Evolutionary conservation across 2,113 vertebrate genomes (phyloP).

Genomic region (Andinoacara biseriatus): DNA sequence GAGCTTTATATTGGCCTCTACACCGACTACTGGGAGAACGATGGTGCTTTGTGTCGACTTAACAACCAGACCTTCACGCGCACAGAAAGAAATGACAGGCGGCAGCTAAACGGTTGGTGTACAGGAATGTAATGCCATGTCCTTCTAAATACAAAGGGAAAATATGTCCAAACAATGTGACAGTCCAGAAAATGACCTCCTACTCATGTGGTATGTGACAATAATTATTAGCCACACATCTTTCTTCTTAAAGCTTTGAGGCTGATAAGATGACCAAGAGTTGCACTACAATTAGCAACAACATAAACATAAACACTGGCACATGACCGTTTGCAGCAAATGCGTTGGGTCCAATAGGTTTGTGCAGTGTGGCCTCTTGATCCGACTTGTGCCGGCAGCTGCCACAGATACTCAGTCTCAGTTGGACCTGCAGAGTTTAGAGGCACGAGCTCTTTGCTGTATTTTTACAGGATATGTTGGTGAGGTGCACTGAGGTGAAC

Average conservation of each 20-base stretch:
- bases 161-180: not conserved
- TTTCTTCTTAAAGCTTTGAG: not conserved
- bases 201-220: not conserved
- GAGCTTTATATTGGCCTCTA: slow-evolving; percentile 91
- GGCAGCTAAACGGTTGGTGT: slow-evolving; percentile 88
- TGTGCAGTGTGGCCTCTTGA: not conserved
- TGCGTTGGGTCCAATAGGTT: not conserved
- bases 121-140: slow-evolving; percentile 2
- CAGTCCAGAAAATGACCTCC: not conserved
- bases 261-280: not conserved
- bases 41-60: slow-evolving; percentile 88
- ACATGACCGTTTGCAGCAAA: not conserved
- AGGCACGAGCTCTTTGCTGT: not conserved
- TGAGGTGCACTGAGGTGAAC: not conserved
- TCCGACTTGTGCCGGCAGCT: not conserved
- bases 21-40: slow-evolving; percentile 95
- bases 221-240: not conserved
- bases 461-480: not conserved
- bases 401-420: not conserved
- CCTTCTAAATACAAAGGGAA: not conserved
- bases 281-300: not conserved
- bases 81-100: slow-evolving; percentile 88
- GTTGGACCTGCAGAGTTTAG: not conserved
- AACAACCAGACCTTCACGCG: slow-evolving; percentile 85
- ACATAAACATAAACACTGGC: not conserved